These are phyloP conservation scores for Austrolebias charrua DNA, from an alignment of 2,797 vertebrate species.

Conservation along the genomic window DNA sequence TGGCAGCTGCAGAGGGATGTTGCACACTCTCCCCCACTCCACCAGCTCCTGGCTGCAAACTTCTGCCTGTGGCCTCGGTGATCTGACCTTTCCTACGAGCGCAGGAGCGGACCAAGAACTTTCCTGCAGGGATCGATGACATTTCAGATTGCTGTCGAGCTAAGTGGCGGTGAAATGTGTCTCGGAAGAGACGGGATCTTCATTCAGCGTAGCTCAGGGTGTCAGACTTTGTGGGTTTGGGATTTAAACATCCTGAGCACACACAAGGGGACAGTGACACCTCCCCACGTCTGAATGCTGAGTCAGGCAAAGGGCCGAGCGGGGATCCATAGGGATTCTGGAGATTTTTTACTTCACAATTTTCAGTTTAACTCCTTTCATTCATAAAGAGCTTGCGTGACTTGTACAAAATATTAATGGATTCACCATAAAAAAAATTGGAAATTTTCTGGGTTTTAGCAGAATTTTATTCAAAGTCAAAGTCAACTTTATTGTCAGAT, in stretches of 20 bases:
- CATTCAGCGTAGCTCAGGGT: constrained; percentile 13
- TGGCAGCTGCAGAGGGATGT: not conserved
- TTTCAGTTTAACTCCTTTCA: no score
- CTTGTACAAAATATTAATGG: no score
- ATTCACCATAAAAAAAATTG: no score
- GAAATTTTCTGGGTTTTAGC: no score
- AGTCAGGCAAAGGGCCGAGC: no score
- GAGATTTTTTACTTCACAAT: no score
- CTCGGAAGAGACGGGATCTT: constrained; percentile 17
- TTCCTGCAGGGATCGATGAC: constrained; percentile 41
- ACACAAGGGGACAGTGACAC: not conserved
- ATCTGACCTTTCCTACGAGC: constrained; percentile 41
- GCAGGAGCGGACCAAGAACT: constrained; percentile 12
- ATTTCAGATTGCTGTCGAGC: constrained; percentile 38
- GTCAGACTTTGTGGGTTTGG: constrained; percentile 11
- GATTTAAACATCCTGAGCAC: not conserved
- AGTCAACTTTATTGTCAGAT: no score
- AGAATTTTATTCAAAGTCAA: no score
- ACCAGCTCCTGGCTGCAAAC: constrained; percentile 2
- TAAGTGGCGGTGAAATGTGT: constrained; percentile 30
- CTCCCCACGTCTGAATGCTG: no score
- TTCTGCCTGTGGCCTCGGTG: constrained; percentile 30
- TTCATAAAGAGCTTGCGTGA: no score
- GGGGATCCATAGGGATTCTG: no score
- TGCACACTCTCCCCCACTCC: not conserved